Evolutionary conservation across 2,797 vertebrate species (phyloP).

Genomic region (Gorsachius magnificus): DNA sequence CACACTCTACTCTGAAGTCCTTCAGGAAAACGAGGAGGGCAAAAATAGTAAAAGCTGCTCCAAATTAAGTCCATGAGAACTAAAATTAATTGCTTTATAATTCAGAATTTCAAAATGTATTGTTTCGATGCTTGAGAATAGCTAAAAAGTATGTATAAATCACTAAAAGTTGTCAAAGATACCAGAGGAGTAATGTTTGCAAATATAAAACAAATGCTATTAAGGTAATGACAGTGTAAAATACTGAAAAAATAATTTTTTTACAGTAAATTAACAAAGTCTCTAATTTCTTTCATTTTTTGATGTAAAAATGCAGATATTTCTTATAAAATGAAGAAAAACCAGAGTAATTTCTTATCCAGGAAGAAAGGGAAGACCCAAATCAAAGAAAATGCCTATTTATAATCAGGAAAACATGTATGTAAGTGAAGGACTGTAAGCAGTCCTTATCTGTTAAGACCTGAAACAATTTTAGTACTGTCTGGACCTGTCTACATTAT

Average conservation of each 20-base stretch:
- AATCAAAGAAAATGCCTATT: neutral
- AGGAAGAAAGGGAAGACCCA: neutral
- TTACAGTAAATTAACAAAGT: neutral
- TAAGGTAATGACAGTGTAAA: neutral
- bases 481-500: neutral
- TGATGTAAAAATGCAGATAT: neutral
- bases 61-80: neutral
- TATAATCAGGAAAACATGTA: neutral
- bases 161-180: neutral
- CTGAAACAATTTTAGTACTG: neutral
- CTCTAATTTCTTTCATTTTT: neutral
- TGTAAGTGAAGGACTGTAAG: accelerated
- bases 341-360: neutral
- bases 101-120: neutral
- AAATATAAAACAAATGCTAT: accelerated
- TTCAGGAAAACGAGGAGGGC: neutral
- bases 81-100: neutral
- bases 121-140: neutral
- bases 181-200: neutral
- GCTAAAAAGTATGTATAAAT: neutral
- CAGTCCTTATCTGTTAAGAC: neutral
- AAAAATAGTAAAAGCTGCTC: neutral
- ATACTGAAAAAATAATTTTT: accelerated
- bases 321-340: neutral
- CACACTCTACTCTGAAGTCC: neutral